Conservation (phyloP, 2,888 invertebrate species). For the Drosophila antonietae region DNA sequence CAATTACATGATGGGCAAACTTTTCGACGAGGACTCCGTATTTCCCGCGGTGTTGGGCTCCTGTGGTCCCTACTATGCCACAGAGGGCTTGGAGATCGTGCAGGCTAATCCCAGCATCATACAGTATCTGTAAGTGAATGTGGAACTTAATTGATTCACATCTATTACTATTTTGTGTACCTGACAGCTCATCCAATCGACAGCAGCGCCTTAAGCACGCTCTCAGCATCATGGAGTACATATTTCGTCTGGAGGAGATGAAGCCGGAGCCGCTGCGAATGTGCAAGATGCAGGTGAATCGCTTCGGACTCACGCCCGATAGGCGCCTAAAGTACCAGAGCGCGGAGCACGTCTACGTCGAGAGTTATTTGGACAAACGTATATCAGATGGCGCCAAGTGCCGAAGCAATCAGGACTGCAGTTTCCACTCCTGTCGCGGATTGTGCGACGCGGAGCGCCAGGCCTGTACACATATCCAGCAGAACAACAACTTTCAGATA, state of each 20-base stretch:
- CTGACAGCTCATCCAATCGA: slow-evolving; percentile 77
- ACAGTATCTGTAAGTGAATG: slow-evolving; percentile 80
- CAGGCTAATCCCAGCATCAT: slow-evolving; percentile 77
- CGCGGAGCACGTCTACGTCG: slow-evolving; percentile 80
- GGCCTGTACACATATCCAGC: slow-evolving; percentile 80
- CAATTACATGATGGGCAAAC: slow-evolving; percentile 84
- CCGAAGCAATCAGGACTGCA: slow-evolving; percentile 76
- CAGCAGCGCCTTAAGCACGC: slow-evolving; percentile 82
- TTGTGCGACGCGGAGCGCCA: slow-evolving; percentile 76
- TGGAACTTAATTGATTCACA: background rate
- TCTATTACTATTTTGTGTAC: background rate
- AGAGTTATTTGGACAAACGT: slow-evolving; percentile 81
- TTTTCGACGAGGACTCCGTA: slow-evolving; percentile 83
- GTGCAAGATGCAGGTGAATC: slow-evolving; percentile 81
- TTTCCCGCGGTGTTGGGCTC: slow-evolving; percentile 83
- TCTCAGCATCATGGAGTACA: slow-evolving; percentile 82
- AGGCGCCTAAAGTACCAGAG: slow-evolving; percentile 81
- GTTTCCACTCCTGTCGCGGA: slow-evolving; percentile 79
- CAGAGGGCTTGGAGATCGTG: slow-evolving; percentile 80
- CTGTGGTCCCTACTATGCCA: slow-evolving; percentile 83
- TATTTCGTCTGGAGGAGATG: slow-evolving; percentile 82
- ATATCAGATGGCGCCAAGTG: slow-evolving; percentile 80
- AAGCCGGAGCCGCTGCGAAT: slow-evolving; percentile 83
- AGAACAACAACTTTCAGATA: slow-evolving; percentile 83
- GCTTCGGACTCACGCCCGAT: slow-evolving; percentile 82